Conservation (phyloP, 1,140 invertebrate species). For the Xylocopa sonorina region DNA sequence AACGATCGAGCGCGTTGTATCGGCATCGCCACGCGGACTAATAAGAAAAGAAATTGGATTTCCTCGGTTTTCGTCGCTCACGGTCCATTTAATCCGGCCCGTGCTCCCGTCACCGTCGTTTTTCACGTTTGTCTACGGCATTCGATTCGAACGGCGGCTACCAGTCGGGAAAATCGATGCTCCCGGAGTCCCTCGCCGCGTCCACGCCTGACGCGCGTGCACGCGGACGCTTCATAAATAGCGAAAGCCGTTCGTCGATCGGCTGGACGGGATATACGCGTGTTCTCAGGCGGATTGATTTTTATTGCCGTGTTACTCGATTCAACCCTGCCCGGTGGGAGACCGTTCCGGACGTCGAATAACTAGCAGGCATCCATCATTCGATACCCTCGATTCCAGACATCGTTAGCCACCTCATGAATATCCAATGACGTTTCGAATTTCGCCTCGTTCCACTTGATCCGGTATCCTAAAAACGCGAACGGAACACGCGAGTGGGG, state of each 20-base stretch:
- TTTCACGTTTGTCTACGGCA: neutral
- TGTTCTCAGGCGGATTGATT: constrained; percentile 12
- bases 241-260: too few species aligned
- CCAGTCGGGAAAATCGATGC: neutral
- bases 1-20: neutral
- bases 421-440: constrained; percentile 32
- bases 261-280: too few species aligned
- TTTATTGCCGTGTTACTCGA: constrained; percentile 1
- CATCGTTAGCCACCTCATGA: constrained; percentile 26
- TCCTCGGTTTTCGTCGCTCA: neutral
- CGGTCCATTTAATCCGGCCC: neutral
- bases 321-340: neutral
- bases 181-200: neutral
- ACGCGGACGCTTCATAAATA: neutral
- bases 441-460: neutral
- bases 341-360: neutral
- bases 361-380: constrained; percentile 18
- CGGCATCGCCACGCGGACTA: neutral
- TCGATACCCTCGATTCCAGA: neutral
- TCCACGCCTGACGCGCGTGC: neutral
- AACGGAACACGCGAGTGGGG: too few species aligned
- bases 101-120: neutral
- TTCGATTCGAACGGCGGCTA: neutral
- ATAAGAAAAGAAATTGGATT: neutral
- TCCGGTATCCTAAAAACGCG: neutral